phyloP scores from a whole-genome alignment of 2,113 vertebrate species.

The Sylvilagus bachmani region DNA sequence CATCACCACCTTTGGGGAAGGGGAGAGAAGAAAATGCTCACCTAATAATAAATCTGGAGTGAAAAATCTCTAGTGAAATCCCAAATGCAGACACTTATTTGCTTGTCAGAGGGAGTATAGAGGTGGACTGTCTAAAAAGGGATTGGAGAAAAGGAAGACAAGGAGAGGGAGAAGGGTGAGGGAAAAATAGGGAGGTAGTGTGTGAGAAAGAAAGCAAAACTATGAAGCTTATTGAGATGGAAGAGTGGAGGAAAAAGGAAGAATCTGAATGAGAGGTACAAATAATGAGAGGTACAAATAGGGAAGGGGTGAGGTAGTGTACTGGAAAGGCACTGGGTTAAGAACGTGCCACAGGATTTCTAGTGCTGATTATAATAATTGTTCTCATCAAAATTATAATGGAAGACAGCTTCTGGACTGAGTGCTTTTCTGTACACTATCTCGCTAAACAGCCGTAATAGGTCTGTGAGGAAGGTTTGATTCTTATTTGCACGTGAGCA shows the following conservation, averaged over 20 bases:
- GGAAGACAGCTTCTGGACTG: not conserved
- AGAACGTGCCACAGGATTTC: not conserved
- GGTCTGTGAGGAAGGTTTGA: not conserved
- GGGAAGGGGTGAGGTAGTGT: not conserved
- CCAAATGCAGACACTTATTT: not conserved
- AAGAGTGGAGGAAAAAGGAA: not conserved
- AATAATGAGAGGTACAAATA: too few relatives aligned
- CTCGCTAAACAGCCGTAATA: not conserved
- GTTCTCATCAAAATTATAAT: not conserved
- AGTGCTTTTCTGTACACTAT: not conserved
- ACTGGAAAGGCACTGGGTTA: not conserved
- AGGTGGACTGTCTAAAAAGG: not conserved
- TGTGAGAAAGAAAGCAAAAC: not conserved
- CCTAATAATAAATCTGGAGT: not conserved
- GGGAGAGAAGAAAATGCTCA: not conserved
- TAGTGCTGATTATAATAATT: not conserved
- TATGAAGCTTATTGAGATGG: not conserved
- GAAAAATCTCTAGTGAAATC: not conserved
- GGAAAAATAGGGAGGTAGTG: not conserved
- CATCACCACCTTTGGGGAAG: not conserved
- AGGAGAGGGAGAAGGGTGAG: not conserved
- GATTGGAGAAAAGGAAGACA: not conserved
- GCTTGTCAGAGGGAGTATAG: not conserved
- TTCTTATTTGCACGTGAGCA: not conserved
- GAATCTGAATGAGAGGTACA: not conserved